Conservation (phyloP, 2,797 vertebrate species). For the Brotula barbata region DNA sequence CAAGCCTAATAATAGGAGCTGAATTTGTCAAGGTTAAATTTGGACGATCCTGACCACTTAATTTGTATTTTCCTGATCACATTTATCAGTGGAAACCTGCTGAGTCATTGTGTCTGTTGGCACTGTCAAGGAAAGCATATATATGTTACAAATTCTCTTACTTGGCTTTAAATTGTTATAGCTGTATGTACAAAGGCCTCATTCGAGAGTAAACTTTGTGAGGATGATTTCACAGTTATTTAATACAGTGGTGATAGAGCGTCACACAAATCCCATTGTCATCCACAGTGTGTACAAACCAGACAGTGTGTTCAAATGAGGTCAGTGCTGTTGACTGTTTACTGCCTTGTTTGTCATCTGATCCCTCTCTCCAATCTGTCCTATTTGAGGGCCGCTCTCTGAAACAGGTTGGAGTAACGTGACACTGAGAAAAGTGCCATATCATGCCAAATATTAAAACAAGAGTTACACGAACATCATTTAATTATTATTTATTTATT, state of each 20-base stretch:
- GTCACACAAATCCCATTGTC: constrained; percentile 40
- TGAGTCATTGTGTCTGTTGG: constrained; percentile 22
- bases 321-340: constrained; percentile 77
- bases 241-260: background rate
- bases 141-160: background rate
- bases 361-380: constrained; percentile 35
- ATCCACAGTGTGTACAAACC: constrained; percentile 29
- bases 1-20: background rate
- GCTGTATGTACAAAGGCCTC: background rate
- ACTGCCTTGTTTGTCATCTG: constrained; percentile 68
- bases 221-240: background rate
- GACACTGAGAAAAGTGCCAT: background rate
- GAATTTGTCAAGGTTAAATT: constrained; percentile 6
- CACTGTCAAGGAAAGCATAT: background rate
- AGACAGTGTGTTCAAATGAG: constrained; percentile 54
- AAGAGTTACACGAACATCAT: background rate
- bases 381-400: constrained; percentile 24
- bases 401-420: constrained; percentile 12
- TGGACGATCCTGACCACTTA: background rate
- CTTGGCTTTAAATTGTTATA: background rate
- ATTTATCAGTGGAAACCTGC: constrained; percentile 22
- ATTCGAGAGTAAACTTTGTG: background rate
- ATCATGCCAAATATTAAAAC: background rate
- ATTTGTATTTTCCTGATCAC: background rate
- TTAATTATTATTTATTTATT: background rate